Percentiles rank a stretch among this genome's conserved stretches.
These are phyloP conservation scores for Cotesia glomerata DNA, from an alignment of 1,140 invertebrate genomes.

Conservation along the genomic window DNA sequence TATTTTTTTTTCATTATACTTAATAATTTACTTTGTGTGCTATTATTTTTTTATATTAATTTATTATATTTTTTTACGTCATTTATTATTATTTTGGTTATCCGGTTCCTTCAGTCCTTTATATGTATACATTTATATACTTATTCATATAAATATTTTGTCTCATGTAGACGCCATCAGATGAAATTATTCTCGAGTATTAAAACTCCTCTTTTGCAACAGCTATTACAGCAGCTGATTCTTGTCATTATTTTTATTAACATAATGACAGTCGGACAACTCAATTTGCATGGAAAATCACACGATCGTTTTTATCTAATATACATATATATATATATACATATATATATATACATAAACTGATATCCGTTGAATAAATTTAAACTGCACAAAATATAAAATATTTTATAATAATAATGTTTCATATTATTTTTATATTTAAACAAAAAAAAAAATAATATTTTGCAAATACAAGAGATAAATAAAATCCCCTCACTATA, in stretches of 20 bases:
- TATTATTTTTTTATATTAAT: background rate
- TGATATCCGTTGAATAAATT: background rate
- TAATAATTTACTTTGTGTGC: constrained; percentile 44
- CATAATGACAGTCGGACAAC: constrained; percentile 55
- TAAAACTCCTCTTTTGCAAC: background rate
- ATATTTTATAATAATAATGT: background rate
- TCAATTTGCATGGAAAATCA: constrained; percentile 57
- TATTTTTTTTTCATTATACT: too few species aligned
- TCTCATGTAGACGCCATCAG: background rate
- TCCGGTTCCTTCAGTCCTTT: too few species aligned
- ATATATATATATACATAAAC: background rate
- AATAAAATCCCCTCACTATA: too few species aligned
- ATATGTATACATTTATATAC: background rate
- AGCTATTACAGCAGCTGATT: constrained; percentile 46
- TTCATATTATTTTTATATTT: background rate
- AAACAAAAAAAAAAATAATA: background rate
- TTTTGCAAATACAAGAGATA: background rate
- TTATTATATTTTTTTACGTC: background rate
- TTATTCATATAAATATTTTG: background rate
- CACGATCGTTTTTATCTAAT: constrained; percentile 21
- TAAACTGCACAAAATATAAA: background rate
- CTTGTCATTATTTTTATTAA: constrained; percentile 53
- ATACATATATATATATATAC: constrained; percentile 1
- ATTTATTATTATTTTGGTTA: background rate
- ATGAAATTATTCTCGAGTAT: constrained; percentile 21